phyloP scores from a whole-genome alignment of 1,140 invertebrate genomes.

The Thrips palmi region DNA sequence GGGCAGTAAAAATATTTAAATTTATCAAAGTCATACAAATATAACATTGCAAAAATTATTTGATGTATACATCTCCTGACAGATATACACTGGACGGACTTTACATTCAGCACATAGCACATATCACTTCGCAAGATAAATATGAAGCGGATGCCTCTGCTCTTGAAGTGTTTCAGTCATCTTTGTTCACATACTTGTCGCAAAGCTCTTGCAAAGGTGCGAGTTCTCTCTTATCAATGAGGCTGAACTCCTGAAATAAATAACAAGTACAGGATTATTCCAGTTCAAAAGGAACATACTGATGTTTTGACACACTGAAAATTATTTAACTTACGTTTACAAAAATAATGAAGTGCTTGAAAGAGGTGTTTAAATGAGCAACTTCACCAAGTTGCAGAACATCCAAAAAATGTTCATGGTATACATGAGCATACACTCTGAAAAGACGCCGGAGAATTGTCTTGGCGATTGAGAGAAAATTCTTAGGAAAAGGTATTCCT shows the following conservation, averaged over 20 bases:
- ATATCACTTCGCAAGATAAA: too few relatives aligned
- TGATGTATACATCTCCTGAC: too few relatives aligned
- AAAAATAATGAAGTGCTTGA: slow-evolving; percentile 99
- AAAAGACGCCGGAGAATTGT: slow-evolving; percentile 96
- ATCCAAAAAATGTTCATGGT: slow-evolving; percentile 97
- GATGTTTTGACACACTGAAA: too few relatives aligned
- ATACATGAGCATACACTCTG: slow-evolving; percentile 98
- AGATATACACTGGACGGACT: too few relatives aligned
- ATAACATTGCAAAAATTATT: too few relatives aligned
- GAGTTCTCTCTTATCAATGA: slow-evolving; percentile 91
- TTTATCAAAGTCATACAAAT: too few relatives aligned
- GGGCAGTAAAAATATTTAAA: too few relatives aligned
- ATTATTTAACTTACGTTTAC: slow-evolving; percentile 68
- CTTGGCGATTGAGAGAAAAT: slow-evolving; percentile 92
- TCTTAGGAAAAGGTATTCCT: slow-evolving; percentile 97
- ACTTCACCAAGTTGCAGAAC: slow-evolving; percentile 96
- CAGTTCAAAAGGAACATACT: not conserved
- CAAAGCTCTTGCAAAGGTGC: slow-evolving; percentile 94
- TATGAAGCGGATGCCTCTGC: too few relatives aligned
- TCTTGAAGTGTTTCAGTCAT: too few relatives aligned
- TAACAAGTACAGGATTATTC: slow-evolving; percentile 9
- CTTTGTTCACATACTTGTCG: too few relatives aligned
- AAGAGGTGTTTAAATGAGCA: slow-evolving; percentile 97
- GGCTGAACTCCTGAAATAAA: slow-evolving; percentile 71
- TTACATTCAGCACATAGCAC: too few relatives aligned